Evolutionary conservation across 2,888 invertebrate species (phyloP), one percentile per base, ranked within the genome.

Genomic region (Germaria angustata): DNA sequence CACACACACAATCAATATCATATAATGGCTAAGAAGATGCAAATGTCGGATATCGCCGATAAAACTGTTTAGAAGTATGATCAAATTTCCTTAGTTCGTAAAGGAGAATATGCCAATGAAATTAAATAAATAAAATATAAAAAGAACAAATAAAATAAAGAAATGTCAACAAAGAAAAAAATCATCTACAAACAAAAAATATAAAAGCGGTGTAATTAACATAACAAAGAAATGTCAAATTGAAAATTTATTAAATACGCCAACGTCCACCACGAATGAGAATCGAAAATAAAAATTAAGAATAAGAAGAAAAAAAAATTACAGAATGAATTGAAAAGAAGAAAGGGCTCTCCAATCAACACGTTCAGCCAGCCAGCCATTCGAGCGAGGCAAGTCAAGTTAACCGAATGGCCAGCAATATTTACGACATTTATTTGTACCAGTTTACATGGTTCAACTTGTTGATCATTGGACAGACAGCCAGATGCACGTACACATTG

Each of bases 181-280:
- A n/a, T n/a, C n/a, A 55, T 24, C 22, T 20, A 20, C 57, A 22
- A 82, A 81, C 41, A 51, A 51, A 46, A 53, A 34, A 69, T n/a
- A 44, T 32, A 76, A 76, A 84, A 85, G 88, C 88, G 88, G 89
- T 86, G 86, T 87, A 87, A 88, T 88, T 88, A 88, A 88, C 88
- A 88, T 89, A 86, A 88, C 88, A 88, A 88, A 88, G 89, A 82
- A 82, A 78, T 79, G 81, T 82, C 81, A 82, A 82, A 82, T 82
- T 82, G 75, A 79, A 79, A 82, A 82, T 82, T 82, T 82, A 82
- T 82, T 82, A 34, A 82, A 78, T 69, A 66, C 69, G 41, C 69
- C 71, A 63, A 49, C 61, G 53, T 59, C 66, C 71, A 68, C 61
- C 61, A 61, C 63, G 66, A 81, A 72, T 72, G 44, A 59, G 59